A percentile compares a stretch with the other conserved stretches of the same genome.
These are phyloP conservation scores for Theocolax elegans DNA, from an alignment of 1,140 invertebrate species.

Conservation along the genomic window DNA sequence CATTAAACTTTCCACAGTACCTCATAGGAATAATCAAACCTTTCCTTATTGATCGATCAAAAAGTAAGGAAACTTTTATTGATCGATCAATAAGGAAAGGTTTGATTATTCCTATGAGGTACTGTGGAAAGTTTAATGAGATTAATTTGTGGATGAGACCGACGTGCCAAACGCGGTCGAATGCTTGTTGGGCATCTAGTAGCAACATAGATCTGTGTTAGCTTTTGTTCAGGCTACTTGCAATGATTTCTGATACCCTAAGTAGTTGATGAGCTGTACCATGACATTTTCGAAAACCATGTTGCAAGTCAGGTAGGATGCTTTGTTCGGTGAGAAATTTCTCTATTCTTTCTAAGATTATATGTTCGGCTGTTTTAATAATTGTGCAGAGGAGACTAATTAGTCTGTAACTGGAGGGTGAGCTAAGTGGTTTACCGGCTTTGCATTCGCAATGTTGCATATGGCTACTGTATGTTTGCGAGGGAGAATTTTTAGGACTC, in stretches of 20 bases:
- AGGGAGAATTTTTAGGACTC: background rate
- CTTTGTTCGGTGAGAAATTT: background rate
- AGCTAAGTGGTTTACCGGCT: too few relatives aligned
- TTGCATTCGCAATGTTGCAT: constrained; percentile 1
- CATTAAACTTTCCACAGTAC: constrained; percentile 24
- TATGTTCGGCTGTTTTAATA: too few relatives aligned
- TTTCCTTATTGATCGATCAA: too few relatives aligned
- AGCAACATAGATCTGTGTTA: constrained; percentile 29
- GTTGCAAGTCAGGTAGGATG: constrained; percentile 16
- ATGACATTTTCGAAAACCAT: background rate
- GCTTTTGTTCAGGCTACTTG: background rate
- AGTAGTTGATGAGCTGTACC: constrained; percentile 20
- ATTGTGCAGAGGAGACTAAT: too few relatives aligned
- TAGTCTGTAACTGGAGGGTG: too few relatives aligned
- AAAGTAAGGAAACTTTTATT: too few relatives aligned
- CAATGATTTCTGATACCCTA: background rate
- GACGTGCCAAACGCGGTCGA: constrained; percentile 52
- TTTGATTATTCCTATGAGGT: too few relatives aligned
- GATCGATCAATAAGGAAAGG: too few relatives aligned
- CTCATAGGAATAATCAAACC: too few relatives aligned
- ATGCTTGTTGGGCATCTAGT: constrained; percentile 49
- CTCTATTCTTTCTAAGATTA: too few relatives aligned
- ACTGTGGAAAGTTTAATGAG: constrained; percentile 13
- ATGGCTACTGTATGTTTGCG: background rate
- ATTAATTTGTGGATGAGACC: constrained; percentile 46